Evolutionary conservation across 2,113 vertebrate species (phyloP), one percentile per base, ranked within the genome.

Genomic region (Cochlearius cochlearius): DNA sequence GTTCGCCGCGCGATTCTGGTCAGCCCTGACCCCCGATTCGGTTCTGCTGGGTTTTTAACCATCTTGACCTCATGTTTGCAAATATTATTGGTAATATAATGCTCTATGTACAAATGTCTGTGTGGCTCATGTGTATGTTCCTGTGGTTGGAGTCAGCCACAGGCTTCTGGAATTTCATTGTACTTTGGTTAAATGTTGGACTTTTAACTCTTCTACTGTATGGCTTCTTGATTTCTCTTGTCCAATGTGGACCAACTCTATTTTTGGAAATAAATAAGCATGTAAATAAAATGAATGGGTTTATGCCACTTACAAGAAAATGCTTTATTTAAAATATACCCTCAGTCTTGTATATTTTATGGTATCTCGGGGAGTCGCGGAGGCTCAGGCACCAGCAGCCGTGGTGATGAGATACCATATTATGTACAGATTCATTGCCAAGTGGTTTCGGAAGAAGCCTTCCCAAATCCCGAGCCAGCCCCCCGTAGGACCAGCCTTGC

Each of bases 21-120:
- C 96, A 92, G 89, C 88, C 82, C 52, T 58, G 82, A 92, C 86
- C 80, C 91, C 92, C n/a, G 95, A 68, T 90, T 91, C 36, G 41
- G 72, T 95, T 96, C 92, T 67, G 91, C 85, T 97, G 95, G 49
- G 92, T 96, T 97, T 94, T 90, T 98, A 97, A 94, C 95, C 83
- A 96, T 97, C 94, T 97, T 97, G 89, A 97, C 95, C 92, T 97
- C 94, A 90, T 86, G 90, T 98, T 98, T 98, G 96, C 95, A 98
- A 97, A 97, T 98, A 96, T 90, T 96, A 90, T 97, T 97, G 96
- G 96, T 96, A 96, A 96, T 97, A 96, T 76, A 93, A 96, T 97
- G 92, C 96, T 95, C 75, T 97, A 92, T 97, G 71, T 97, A 95
- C 95, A 95, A 95, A 79, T 97, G 90, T 97, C 86, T 97, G 60